Conservation (phyloP, 2,797 vertebrate genomes). For the Lacerta agilis region DNA sequence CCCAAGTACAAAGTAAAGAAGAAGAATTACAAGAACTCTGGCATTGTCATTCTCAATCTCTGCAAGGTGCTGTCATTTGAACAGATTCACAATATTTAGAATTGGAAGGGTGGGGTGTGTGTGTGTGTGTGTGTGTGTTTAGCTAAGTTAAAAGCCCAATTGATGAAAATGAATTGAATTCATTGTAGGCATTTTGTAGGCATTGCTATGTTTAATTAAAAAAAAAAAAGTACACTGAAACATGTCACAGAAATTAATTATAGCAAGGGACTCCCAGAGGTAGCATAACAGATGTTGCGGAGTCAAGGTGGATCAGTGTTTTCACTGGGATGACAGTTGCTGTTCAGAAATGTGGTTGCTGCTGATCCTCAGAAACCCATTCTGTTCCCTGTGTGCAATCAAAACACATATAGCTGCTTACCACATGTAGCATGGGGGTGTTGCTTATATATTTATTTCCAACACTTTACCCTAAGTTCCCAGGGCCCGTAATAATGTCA, state of each 20-base stretch:
- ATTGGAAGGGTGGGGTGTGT: background rate
- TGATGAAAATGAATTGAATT: background rate
- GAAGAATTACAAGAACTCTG: conserved; percentile 98
- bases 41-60: conserved; percentile 93
- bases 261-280: background rate
- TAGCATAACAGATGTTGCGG: conserved; percentile 1
- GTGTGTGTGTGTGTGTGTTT: background rate
- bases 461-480: too few species aligned
- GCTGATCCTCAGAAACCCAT: background rate
- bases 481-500: too few species aligned
- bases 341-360: background rate
- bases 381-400: background rate
- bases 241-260: conserved; percentile 9
- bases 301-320: background rate
- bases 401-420: background rate
- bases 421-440: background rate
- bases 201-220: background rate
- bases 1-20: conserved; percentile 99
- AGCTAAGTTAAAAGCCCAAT: background rate
- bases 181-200: background rate
- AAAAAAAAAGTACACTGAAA: background rate
- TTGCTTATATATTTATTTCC: too few species aligned
- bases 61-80: conserved; percentile 87
- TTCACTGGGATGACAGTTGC: background rate
- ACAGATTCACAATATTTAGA: background rate